Evolutionary conservation across 2,113 vertebrate species (phyloP).

Genomic region (Cavia porcellus): DNA sequence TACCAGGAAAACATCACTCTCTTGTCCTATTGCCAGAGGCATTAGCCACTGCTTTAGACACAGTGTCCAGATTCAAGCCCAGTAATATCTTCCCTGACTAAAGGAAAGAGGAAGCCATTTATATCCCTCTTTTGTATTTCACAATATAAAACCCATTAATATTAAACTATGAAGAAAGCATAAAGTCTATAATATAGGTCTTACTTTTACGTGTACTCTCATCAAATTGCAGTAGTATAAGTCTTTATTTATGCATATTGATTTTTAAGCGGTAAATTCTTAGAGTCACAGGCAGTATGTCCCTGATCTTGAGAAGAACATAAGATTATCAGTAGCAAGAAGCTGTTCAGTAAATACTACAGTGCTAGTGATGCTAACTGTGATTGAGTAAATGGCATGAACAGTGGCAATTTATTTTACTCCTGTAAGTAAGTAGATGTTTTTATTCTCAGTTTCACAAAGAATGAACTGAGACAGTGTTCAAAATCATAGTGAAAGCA

Average conservation of each 20-base stretch:
- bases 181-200: not conserved
- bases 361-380: not conserved
- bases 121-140: not conserved
- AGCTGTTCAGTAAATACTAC: conserved; percentile 46
- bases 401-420: conserved; percentile 15
- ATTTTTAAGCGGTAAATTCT: conserved; percentile 42
- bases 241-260: conserved; percentile 16
- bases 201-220: not conserved
- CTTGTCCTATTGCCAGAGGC: not conserved
- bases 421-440: not conserved
- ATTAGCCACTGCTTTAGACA: not conserved
- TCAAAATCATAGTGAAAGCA: conserved; percentile 18
- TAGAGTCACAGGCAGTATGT: conserved; percentile 16
- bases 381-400: not conserved
- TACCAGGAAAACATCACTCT: not conserved
- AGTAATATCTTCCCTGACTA: not conserved
- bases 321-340: not conserved
- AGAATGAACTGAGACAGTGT: not conserved
- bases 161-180: not conserved
- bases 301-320: conserved; percentile 6
- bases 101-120: not conserved
- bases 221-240: conserved; percentile 1
- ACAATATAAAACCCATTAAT: not conserved
- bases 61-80: not conserved
- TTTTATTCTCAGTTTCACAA: not conserved